Conservation (phyloP, 2,888 invertebrate genomes). For the Leptothorax acervorum region DNA sequence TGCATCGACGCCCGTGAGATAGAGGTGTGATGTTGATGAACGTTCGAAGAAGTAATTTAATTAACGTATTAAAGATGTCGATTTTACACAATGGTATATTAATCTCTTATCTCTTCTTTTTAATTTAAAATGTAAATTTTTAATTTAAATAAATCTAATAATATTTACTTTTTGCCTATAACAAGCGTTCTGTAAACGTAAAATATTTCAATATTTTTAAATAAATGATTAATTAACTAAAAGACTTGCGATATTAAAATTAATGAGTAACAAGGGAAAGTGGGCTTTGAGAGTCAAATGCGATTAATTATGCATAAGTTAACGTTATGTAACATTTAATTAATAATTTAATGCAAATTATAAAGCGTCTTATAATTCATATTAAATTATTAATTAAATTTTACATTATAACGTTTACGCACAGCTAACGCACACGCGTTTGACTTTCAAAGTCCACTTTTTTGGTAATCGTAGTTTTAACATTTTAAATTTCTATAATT, state of each 20-base stretch:
- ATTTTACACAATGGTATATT: not conserved
- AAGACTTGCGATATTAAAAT: too few species aligned
- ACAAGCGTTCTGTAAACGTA: not conserved
- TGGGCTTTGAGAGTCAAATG: too few species aligned
- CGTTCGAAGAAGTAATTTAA: not conserved
- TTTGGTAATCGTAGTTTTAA: not conserved
- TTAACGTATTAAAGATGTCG: not conserved
- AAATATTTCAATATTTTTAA: not conserved
- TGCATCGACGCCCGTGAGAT: constrained; percentile 1
- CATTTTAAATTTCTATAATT: not conserved
- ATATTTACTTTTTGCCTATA: not conserved
- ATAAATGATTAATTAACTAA: too few species aligned
- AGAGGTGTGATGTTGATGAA: not conserved
- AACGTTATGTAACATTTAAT: too few species aligned
- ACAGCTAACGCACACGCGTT: too few species aligned
- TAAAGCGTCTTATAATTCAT: too few species aligned
- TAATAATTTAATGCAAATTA: too few species aligned
- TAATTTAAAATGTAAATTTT: not conserved
- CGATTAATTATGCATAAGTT: too few species aligned
- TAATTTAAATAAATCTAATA: constrained; percentile 1
- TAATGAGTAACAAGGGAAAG: too few species aligned
- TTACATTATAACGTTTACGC: too few species aligned
- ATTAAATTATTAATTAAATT: too few species aligned
- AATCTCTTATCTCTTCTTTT: not conserved
- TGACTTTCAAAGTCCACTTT: too few species aligned